Conservation (phyloP, 2,797 vertebrate genomes). For the Sebastes diploproa region DNA sequence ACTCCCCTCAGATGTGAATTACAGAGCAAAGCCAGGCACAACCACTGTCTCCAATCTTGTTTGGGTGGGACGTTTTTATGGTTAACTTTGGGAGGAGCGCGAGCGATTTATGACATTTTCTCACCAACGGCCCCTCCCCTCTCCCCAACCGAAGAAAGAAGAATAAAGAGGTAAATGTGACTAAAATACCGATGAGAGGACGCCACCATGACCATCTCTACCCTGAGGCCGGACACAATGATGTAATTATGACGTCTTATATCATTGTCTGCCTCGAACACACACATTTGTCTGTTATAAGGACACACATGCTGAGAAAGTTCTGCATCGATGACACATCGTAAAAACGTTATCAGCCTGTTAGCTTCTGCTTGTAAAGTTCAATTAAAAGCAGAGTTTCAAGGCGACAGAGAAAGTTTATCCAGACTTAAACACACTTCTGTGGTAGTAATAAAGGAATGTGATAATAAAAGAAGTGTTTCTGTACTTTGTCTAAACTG, state of each 20-base stretch:
- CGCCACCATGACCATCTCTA: neutral
- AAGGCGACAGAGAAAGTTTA: neutral
- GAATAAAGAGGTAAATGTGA: slow-evolving; percentile 13
- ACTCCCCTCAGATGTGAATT: slow-evolving; percentile 71
- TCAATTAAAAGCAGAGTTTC: neutral
- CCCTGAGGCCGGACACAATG: slow-evolving; percentile 2
- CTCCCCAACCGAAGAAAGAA: neutral
- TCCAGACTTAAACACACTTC: neutral
- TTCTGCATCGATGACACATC: neutral
- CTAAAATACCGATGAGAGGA: neutral
- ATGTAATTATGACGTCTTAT: neutral
- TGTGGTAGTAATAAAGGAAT: neutral
- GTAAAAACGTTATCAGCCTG: neutral
- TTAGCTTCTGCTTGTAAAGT: neutral
- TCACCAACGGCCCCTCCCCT: slow-evolving; percentile 39
- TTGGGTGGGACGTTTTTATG: slow-evolving; percentile 80
- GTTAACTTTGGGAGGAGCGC: slow-evolving; percentile 73
- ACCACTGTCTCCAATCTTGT: slow-evolving; percentile 75
- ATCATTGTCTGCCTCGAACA: neutral
- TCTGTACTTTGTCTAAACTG: neutral
- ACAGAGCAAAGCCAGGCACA: slow-evolving; percentile 69
- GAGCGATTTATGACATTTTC: slow-evolving; percentile 66
- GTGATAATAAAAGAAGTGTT: neutral
- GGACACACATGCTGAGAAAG: neutral
- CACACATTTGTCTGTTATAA: neutral